Evolutionary conservation across 2,113 vertebrate genomes (phyloP).

Genomic region (Elephas maximus): DNA sequence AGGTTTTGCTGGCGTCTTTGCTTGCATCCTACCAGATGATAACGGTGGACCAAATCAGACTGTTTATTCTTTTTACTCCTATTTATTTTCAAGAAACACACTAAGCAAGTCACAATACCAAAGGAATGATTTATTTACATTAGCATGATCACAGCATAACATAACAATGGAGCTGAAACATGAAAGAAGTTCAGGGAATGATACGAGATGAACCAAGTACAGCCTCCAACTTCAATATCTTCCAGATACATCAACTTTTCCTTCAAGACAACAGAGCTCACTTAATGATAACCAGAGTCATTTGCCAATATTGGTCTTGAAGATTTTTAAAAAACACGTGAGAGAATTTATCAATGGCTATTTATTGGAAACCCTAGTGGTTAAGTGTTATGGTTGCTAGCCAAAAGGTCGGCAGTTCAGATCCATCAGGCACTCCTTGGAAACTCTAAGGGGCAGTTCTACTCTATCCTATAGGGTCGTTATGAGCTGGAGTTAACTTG

Average conservation of each 20-base stretch:
- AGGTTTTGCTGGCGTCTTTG: background rate
- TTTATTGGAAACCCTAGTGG: too few relatives aligned
- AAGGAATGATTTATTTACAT: constrained; percentile 64
- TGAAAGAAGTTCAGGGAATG: constrained; percentile 27
- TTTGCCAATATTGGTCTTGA: background rate
- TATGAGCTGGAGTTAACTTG: too few relatives aligned
- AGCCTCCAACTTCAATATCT: background rate
- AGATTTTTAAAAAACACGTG: background rate
- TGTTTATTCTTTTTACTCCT: constrained; percentile 34
- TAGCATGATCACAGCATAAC: constrained; percentile 42
- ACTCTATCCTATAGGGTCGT: too few relatives aligned
- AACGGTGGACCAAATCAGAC: background rate
- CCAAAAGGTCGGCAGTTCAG: too few relatives aligned
- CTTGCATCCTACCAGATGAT: constrained; percentile 56
- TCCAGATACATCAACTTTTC: constrained; percentile 32
- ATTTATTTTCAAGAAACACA: constrained; percentile 58
- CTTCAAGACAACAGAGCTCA: background rate
- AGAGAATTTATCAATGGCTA: constrained; percentile 41
- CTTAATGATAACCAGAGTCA: constrained; percentile 14
- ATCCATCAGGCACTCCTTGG: too few relatives aligned
- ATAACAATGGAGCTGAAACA: constrained; percentile 42
- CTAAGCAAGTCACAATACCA: constrained; percentile 52
- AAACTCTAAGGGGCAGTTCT: too few relatives aligned
- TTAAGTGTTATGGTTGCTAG: too few relatives aligned
- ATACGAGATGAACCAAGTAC: constrained; percentile 16